phyloP scores from a whole-genome alignment of 2,888 invertebrate genomes.

The Dryobotodes eremita region DNA sequence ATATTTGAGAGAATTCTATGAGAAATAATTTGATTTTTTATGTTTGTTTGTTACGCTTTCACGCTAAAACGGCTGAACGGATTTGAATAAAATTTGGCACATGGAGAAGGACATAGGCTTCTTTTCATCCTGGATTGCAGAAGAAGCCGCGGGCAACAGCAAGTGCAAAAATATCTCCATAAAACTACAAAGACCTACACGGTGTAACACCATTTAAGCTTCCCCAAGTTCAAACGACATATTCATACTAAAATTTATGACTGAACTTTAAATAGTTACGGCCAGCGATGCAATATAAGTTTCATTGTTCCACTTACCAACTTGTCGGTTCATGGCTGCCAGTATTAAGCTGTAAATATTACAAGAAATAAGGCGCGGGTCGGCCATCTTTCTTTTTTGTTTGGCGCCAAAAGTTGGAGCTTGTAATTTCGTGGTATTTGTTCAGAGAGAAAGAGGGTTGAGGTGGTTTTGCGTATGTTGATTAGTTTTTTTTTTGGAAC shows the following conservation, averaged over 20 bases:
- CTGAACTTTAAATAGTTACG: conserved; percentile 84
- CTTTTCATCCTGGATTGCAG: too few relatives aligned
- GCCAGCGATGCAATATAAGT: conserved; percentile 80
- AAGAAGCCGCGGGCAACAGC: too few relatives aligned
- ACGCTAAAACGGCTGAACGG: too few relatives aligned
- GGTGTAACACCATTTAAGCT: conserved; percentile 61
- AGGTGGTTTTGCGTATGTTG: not conserved
- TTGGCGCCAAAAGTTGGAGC: conserved; percentile 46
- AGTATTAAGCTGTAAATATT: conserved; percentile 57
- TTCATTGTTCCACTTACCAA: conserved; percentile 79
- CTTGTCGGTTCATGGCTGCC: conserved; percentile 67
- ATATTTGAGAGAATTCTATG: too few relatives aligned
- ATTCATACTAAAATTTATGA: conserved; percentile 89
- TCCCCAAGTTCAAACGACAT: conserved; percentile 80
- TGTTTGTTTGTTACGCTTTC: too few relatives aligned
- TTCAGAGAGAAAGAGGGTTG: not conserved
- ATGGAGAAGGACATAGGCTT: too few relatives aligned
- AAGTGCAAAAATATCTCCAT: not conserved
- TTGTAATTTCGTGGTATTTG: conserved; percentile 8
- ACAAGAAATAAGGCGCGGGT: conserved; percentile 34
- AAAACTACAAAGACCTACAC: conserved; percentile 26
- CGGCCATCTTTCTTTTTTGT: conserved; percentile 48
- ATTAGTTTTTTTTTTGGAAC: not conserved
- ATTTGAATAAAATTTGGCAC: too few relatives aligned
- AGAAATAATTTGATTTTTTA: too few relatives aligned